Evolutionary conservation across 2,113 vertebrate genomes (phyloP), one percentile per base, ranked within the genome.

Genomic region (Otocyon megalotis): DNA sequence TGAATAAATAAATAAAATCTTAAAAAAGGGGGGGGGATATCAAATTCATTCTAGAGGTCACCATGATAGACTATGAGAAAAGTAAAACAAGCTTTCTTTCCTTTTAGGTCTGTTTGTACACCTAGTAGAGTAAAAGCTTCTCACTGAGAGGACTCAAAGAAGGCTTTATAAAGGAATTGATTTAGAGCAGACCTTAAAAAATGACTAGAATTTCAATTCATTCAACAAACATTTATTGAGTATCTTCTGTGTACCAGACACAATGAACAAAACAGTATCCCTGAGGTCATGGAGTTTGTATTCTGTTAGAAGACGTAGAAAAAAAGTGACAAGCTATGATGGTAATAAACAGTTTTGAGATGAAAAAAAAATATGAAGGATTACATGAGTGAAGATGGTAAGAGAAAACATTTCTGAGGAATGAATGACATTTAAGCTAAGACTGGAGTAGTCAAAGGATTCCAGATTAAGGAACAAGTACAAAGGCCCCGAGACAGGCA

Each of bases 351-450:
- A 69, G 30, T 69, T 88, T 15, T 63, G 69, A 91, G 69, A 43
- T 89, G 35, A 83, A 83, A 96, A 83, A 83, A 96, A 91, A 94
- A 32, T 54, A 69, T 9, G 16, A 93, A 81, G 6, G 17, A 30
- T 56, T 37, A 11, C 24, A 22, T 82, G 74, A 56, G 65, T 60
- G 13, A 79, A 13, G 28, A 17, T 50, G 30, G 26, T 63, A 87
- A 95, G 37, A 89, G 37, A 72, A 93, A 80, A 32, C 48, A 80
- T 93, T 76, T 94, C 62, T 94, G 76, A 87, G 35, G 74, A 80
- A 60, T 69, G 50, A 93, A 53, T 67, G 53, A 88, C 14, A 54
- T 89, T 95, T 85, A 84, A 93, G 5, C 62, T 84, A 43, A 71
- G 48, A 72, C 4, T 30, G 88, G 24, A 53, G n/a, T 56, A 67